Evolutionary conservation across 2,888 invertebrate genomes (phyloP), one percentile per base, ranked within the genome.

Genomic region (Trypoxylon attenuatum): DNA sequence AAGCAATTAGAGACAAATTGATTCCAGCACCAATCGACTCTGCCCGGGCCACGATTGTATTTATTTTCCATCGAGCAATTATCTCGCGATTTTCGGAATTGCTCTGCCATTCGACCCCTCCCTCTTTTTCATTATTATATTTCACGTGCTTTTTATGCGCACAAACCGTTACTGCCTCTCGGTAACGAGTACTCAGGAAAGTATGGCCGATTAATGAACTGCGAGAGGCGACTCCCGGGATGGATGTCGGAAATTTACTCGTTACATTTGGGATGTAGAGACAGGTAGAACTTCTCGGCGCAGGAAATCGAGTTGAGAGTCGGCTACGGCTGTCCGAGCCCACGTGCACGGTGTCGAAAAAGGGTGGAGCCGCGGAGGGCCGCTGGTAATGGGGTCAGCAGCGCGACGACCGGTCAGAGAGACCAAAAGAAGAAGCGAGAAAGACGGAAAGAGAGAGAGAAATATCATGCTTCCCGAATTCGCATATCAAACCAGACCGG

Each of bases 331-430:
- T n/a, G 33, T 33, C 33, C 25, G 25, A 25, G 25, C 25, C 49
- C 61, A 52, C 65, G 55, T 23, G 60, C 33, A 50, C 50, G 47
- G 52, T 57, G 56, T 63, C 57, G 62, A 70, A 70, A 67, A 67
- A 66, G 52, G 57, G 41, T 22, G 57, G 39, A 46, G 10, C 33
- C 27, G 46, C n/a, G 41, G 15, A 33, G 61, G 38, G 60, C 15
- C 25, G 5, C 6, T 29, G 43, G 38, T 50, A 73, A 70, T 22
- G 65, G 50, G 69, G 73, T 63, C 68, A 73, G 52, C 18, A 19
- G 42, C 46, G 42, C 51, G 64, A 63, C 65, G 62, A 52, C 38
- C 42, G 53, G 61, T n/a, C 29, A 25, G 15, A 50, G 46, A 55
- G 53, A 42, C 52, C 25, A 18, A 39, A 21, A 8, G 16, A 19